These are phyloP conservation scores for Rhynchomys soricoides DNA, from an alignment of 2,113 vertebrate species.

Conservation along the genomic window DNA sequence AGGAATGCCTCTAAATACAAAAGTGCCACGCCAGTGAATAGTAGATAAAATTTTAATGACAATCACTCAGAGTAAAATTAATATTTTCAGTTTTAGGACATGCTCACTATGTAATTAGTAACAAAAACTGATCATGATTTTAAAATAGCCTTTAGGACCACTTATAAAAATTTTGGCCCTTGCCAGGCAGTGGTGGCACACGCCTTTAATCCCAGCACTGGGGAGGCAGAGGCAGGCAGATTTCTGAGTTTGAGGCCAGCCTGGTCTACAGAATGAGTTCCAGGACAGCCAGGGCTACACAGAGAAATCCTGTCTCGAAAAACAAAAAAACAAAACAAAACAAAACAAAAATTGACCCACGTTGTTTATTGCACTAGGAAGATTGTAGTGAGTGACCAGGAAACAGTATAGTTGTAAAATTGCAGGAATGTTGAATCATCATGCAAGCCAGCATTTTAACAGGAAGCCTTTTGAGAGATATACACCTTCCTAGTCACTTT, in stretches of 20 bases:
- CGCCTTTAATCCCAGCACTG: no score
- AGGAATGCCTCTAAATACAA: neutral
- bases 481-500: neutral
- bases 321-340: no score
- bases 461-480: neutral
- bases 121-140: neutral
- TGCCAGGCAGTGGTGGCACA: no score
- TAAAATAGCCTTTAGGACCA: neutral
- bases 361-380: neutral
- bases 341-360: no score
- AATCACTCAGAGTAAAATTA: conserved; percentile 1
- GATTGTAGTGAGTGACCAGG: neutral
- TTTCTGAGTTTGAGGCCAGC: no score
- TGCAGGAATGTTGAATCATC: neutral
- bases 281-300: no score
- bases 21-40: neutral
- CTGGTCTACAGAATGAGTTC: no score
- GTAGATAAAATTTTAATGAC: neutral
- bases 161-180: neutral
- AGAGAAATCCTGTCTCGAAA: no score
- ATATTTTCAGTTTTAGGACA: conserved; percentile 41
- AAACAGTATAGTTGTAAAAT: neutral
- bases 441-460: neutral
- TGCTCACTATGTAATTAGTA: neutral
- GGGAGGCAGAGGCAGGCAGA: no score